Conservation (phyloP, 2,797 vertebrate genomes). For the Coendou prehensilis region DNA sequence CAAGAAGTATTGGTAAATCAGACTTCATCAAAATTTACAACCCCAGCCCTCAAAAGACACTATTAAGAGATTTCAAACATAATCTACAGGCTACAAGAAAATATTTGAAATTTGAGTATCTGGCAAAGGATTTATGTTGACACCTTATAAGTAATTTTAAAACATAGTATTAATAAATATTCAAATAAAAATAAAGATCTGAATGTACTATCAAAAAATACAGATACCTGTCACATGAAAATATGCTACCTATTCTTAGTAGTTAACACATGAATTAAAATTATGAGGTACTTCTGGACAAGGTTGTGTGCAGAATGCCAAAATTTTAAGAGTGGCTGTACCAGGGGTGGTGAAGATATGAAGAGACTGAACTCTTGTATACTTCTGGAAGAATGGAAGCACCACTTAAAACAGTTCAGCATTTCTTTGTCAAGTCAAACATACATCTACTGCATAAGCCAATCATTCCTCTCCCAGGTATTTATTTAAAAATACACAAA, state of each 20-base stretch:
- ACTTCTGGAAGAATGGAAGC: not conserved
- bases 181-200: not conserved
- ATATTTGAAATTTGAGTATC: not conserved
- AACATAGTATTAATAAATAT: not conserved
- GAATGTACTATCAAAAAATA: not conserved
- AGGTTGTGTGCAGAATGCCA: not conserved
- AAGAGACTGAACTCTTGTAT: not conserved
- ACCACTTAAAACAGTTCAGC: not conserved
- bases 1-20: not conserved
- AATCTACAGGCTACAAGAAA: not conserved
- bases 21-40: not conserved
- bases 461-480: not conserved
- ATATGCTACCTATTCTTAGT: not conserved
- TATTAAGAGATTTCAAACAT: not conserved
- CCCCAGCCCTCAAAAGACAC: not conserved
- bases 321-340: not conserved
- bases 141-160: not conserved
- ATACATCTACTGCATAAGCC: not conserved
- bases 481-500: not conserved
- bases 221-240: not conserved
- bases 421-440: not conserved
- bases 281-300: not conserved
- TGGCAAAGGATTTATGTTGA: not conserved
- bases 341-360: not conserved
- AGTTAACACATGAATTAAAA: not conserved